Base-by-base conservation (phyloP, 2,888 invertebrate species). In the Dicyrtomina minuta region DNA sequence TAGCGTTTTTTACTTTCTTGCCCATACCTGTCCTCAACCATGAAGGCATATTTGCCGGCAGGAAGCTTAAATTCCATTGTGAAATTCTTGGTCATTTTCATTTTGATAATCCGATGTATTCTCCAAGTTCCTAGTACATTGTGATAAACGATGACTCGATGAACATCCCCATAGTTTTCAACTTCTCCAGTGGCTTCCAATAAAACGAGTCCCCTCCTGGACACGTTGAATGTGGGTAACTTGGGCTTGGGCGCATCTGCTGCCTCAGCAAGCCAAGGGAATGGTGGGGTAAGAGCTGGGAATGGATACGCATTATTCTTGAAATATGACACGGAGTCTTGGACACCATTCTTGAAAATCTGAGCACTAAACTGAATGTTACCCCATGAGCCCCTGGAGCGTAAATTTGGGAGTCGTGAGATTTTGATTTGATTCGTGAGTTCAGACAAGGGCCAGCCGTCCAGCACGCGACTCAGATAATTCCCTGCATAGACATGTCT, bases 331-430 rank as follows among this genome's bases (percentile, higher is more conserved):
- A 72, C 64, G 1, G 67, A 43, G 10, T 66, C 73, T 15, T 62
- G 24, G 2, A 55, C 8, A 43, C 71, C 61, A 26, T 68, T 65
- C n/a, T 66, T 33, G 15, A 74, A 62, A 10, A 70, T 69, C 65
- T 75, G 68, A 4, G 75, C 75, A 67, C 75, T 75, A 51, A 75
- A 75, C 46, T 70, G 72, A 13, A 74, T 62, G 43, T 74, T 74
- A 41, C 75, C 75, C 74, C 74, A 74, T 3, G 75, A 75, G 15
- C 74, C 74, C 26, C 66, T 55, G 1, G n/a, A 2, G 27, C 75
- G 62, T 26, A 72, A 27, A 13, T 49, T 26, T 3, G 17, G 20
- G 39, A 68, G 41, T 51, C 72, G 17, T 0, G 75, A 73, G 41
- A 75, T 74, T 2, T 15, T 20, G 17, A 73, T 55, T 71, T 75